Base-by-base conservation (phyloP, 2,797 vertebrate genomes). In the Syndactyla subalaris region DNA sequence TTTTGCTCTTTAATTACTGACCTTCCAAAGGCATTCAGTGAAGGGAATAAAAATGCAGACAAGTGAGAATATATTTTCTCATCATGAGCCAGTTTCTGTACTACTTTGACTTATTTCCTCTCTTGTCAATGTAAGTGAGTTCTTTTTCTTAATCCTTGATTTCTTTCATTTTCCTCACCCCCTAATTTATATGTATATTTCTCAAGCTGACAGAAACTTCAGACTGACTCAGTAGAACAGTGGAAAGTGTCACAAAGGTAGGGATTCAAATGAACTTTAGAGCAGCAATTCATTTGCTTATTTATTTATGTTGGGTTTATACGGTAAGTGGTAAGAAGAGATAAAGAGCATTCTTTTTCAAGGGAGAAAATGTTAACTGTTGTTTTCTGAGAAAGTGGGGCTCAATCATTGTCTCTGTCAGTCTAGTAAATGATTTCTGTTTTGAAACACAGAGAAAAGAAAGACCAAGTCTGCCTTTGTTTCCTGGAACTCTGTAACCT, bases 391-490 rank as follows among this genome's bases (percentile, higher is more conserved):
- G 11, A 51, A 90, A 73, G 34, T 18, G 24, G 24, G 32, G 41
- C 80, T 83, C 84, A 70, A 0, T 84, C 61, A 32, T n/a, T 54
- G 72, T 54, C 68, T 63, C 36, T 93, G 63, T 76, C 82, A 90
- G 36, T 54, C 85, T 73, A 82, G 54, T 26, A 81, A 77, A n/a
- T 63, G 27, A 88, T 91, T 94, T 88, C 63, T 95, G 58, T 88
- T 93, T 91, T 93, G 90, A 93, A 62, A 90, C 62, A 63, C 20
- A 67, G 39, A 89, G 58, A 74, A 94, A 74, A 94, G 76, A 93
- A 82, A 84, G 48, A 77, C 54, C 43, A 92, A 78, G 29, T 41
- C 76, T 59, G 67, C 80, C 89, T 97, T 96, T 97, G 91, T 96
- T 96, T 97, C 81, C 78, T 94, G 55, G 76, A 93, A 22, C 81